Percentiles rank a stretch among this genome's conserved stretches.
Evolutionary conservation across 2,113 vertebrate genomes (phyloP).

Genomic region (Seriola dumerili): DNA sequence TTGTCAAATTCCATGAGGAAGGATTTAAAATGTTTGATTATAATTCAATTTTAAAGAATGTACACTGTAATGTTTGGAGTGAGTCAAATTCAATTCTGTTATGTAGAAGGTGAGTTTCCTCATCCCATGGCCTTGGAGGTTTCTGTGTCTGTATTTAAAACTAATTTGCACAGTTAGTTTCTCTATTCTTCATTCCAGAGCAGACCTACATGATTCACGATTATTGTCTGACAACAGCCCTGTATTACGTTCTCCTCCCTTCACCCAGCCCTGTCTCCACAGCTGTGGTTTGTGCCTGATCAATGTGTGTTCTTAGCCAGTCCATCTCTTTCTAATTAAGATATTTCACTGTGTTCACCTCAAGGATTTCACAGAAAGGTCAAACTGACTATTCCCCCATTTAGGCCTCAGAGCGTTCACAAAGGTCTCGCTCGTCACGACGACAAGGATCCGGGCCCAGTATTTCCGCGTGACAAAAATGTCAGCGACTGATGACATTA

Average conservation of each 20-base stretch:
- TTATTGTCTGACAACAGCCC: slow-evolving; percentile 40
- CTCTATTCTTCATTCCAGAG: slow-evolving; percentile 37
- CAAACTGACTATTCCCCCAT: slow-evolving; percentile 54
- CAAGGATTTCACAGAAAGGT: slow-evolving; percentile 68
- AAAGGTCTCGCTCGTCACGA: slow-evolving; percentile 50
- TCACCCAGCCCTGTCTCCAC: slow-evolving; percentile 7
- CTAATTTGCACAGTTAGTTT: slow-evolving; percentile 18
- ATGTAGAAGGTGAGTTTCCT: neutral
- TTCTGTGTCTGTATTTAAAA: slow-evolving; percentile 45
- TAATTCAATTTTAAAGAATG: too few relatives aligned
- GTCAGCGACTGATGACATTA: slow-evolving; percentile 45
- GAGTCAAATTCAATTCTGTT: slow-evolving; percentile 3
- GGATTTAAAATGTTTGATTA: neutral
- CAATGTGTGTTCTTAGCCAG: slow-evolving; percentile 61
- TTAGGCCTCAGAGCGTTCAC: slow-evolving; percentile 22
- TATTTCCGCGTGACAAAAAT: slow-evolving; percentile 24
- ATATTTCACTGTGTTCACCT: slow-evolving; percentile 63
- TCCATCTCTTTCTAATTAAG: slow-evolving; percentile 78
- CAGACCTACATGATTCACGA: slow-evolving; percentile 43
- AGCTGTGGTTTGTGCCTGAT: slow-evolving; percentile 58
- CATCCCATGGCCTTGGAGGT: neutral
- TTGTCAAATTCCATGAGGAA: too few relatives aligned
- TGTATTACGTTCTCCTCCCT: slow-evolving; percentile 15
- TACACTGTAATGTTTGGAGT: neutral
- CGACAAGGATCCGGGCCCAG: neutral